These are phyloP conservation scores for Chydorus sphaericus DNA, from an alignment of 2,888 invertebrate genomes.

Conservation along the genomic window DNA sequence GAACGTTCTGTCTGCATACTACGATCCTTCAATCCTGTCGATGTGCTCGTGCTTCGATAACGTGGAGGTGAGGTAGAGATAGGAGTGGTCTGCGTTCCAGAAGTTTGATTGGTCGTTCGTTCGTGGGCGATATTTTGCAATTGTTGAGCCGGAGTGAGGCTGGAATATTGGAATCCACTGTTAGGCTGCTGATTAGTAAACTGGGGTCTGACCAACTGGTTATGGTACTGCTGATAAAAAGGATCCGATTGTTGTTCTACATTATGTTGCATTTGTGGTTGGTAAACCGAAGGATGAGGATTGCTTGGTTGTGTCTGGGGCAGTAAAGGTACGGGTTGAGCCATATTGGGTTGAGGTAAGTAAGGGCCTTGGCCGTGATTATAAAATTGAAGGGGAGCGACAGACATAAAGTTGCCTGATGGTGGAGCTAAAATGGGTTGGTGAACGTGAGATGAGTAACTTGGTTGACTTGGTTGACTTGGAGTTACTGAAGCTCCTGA, in stretches of 20 bases:
- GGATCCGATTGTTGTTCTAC: too few species aligned
- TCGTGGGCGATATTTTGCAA: background rate
- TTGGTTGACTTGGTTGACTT: too few species aligned
- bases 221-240: background rate
- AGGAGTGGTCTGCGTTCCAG: background rate
- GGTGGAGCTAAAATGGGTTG: too few species aligned
- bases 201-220: background rate
- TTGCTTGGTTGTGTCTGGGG: background rate
- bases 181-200: too few species aligned
- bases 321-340: background rate
- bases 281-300: background rate
- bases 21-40: background rate
- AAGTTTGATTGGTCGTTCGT: background rate
- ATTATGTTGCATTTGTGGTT: background rate
- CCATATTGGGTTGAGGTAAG: background rate
- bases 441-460: too few species aligned
- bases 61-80: too few species aligned
- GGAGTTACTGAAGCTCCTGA: too few species aligned
- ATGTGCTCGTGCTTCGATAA: background rate
- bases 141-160: background rate
- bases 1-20: background rate
- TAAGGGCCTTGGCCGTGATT: too few species aligned
- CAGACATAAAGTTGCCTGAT: too few species aligned
- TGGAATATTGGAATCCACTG: background rate
- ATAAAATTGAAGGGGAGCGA: too few species aligned